These are phyloP conservation scores for Smutsia temminckii DNA, from an alignment of 2,797 vertebrate species.

Conservation along the genomic window DNA sequence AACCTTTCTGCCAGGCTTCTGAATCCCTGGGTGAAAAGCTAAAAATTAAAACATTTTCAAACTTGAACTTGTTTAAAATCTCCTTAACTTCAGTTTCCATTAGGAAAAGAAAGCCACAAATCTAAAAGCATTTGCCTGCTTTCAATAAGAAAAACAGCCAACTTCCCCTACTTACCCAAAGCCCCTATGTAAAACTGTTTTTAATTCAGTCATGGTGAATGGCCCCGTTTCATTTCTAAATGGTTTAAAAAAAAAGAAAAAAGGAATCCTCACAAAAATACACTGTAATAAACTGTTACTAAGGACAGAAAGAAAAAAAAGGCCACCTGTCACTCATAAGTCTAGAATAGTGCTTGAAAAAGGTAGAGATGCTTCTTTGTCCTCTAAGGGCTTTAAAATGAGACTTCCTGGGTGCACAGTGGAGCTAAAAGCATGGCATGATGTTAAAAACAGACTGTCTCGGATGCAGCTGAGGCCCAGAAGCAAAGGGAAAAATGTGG, in stretches of 20 bases:
- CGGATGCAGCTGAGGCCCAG: neutral
- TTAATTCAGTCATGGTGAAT: neutral
- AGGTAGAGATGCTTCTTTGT: neutral
- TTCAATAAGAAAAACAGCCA: neutral
- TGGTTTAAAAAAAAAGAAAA: neutral
- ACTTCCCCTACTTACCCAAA: neutral
- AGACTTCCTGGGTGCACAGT: neutral
- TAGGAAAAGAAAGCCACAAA: conserved; percentile 32
- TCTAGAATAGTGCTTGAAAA: neutral
- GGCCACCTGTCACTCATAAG: neutral
- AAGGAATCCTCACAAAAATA: neutral
- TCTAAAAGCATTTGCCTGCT: neutral
- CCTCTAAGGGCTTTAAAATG: neutral
- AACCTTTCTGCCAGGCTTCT: neutral
- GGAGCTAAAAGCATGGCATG: neutral
- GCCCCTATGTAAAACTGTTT: neutral
- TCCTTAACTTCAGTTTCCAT: neutral
- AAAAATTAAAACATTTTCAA: neutral
- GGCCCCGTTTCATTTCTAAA: conserved; percentile 5
- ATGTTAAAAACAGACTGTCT: neutral
- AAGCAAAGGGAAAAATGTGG: neutral
- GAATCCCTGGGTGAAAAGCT: neutral
- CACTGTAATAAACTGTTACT: neutral
- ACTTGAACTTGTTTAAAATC: conserved; percentile 21
- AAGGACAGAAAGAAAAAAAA: neutral